Percentiles rank a stretch among this genome's conserved stretches.
These are phyloP conservation scores for Fukomys damarensis DNA, from an alignment of 2,113 vertebrate species.

Conservation along the genomic window DNA sequence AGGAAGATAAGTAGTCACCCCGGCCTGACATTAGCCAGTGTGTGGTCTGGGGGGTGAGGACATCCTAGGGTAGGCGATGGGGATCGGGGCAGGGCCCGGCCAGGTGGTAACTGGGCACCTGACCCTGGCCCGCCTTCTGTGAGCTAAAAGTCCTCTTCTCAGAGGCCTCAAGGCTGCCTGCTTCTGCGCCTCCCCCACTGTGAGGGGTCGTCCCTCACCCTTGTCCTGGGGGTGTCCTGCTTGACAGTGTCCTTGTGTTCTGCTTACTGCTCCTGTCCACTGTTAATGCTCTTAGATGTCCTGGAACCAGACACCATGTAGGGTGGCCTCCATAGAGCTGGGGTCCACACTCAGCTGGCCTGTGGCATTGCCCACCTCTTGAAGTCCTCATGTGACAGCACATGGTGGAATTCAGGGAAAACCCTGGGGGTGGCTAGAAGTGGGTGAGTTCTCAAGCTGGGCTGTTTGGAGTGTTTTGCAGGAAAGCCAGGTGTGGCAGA, in stretches of 20 bases:
- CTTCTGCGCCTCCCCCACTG: no score
- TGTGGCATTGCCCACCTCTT: neutral
- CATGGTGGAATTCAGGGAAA: neutral
- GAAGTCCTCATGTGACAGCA: neutral
- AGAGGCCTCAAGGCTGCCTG: no score
- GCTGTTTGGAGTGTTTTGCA: accelerated
- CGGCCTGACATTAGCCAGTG: accelerated
- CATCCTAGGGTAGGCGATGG: no score
- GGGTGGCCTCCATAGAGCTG: neutral
- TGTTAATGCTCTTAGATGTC: neutral
- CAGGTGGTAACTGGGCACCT: no score
- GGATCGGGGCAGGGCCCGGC: neutral
- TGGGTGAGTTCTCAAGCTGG: no score
- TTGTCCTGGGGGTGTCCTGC: accelerated
- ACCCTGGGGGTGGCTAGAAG: neutral
- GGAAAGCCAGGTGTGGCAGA: neutral
- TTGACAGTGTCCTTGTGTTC: neutral
- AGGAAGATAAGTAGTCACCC: accelerated
- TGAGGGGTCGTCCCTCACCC: no score
- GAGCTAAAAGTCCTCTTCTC: no score
- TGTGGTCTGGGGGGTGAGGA: neutral
- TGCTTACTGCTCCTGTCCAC: neutral
- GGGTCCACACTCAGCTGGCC: neutral
- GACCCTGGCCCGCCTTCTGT: no score
- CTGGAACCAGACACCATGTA: neutral